A percentile compares a stretch with the other conserved stretches of the same genome.
Conservation (phyloP, 2,797 vertebrate genomes). For the Chelonia mydas region DNA sequence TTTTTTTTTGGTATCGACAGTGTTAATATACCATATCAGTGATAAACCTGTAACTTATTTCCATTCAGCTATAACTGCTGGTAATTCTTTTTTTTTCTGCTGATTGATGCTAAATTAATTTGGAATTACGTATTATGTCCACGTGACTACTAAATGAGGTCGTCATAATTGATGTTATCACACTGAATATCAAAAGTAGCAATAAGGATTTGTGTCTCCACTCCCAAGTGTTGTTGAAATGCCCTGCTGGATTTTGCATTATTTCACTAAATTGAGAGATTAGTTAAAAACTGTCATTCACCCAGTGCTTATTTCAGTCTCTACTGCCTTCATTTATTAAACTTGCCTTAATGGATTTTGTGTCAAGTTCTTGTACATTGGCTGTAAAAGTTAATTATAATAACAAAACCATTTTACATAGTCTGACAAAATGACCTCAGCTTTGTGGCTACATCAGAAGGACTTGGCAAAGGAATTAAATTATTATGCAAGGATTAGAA, state of each 20-base stretch:
- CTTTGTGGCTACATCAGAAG: conserved; percentile 18
- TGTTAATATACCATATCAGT: not conserved
- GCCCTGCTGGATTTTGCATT: conserved; percentile 49
- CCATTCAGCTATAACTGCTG: not conserved
- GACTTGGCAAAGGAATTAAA: conserved; percentile 35
- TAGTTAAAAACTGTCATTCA: conserved; percentile 42
- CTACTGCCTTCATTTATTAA: conserved; percentile 49
- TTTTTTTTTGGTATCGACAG: not conserved
- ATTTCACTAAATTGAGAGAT: conserved; percentile 46
- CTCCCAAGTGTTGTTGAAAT: conserved; percentile 36
- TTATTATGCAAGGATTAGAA: not conserved
- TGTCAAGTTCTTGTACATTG: conserved; percentile 51
- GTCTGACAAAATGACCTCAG: conserved; percentile 49
- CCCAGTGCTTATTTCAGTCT: conserved; percentile 24
- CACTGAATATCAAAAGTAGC: conserved; percentile 26
- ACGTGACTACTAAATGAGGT: conserved; percentile 44
- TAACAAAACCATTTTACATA: conserved; percentile 5
- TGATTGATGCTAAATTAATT: conserved; percentile 56
- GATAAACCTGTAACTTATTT: conserved; percentile 8
- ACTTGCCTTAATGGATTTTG: conserved; percentile 63
- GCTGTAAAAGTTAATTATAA: conserved; percentile 66
- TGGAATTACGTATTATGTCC: not conserved
- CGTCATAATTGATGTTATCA: conserved; percentile 67
- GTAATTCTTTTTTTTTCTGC: not conserved
- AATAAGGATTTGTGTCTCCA: conserved; percentile 32